phyloP scores from a whole-genome alignment of 2,888 invertebrate species.

The Bembecia ichneumoniformis region DNA sequence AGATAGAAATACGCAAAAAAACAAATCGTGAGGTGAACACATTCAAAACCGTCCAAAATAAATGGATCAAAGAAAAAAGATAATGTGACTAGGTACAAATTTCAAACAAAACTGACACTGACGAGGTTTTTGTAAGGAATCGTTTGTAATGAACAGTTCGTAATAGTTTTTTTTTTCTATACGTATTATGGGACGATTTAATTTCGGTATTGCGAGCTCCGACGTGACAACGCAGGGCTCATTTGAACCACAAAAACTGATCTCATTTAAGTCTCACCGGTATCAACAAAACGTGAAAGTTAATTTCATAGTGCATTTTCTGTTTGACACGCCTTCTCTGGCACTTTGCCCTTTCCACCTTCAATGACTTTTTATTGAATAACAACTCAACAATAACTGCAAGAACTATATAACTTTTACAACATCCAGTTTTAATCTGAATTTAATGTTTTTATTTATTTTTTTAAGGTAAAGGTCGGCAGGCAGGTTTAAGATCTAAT shows the following conservation, averaged over 20 bases:
- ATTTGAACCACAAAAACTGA: constrained; percentile 44
- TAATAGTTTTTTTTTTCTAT: constrained; percentile 18
- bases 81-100: constrained; percentile 29
- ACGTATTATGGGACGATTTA: constrained; percentile 24
- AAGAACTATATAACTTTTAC: too few species aligned
- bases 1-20: constrained; percentile 45
- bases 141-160: constrained; percentile 8
- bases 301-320: constrained; percentile 68
- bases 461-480: too few species aligned
- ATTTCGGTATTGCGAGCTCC: constrained; percentile 39
- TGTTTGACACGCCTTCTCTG: constrained; percentile 51
- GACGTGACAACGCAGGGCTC: constrained; percentile 33
- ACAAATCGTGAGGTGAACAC: constrained; percentile 48
- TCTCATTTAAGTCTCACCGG: constrained; percentile 57
- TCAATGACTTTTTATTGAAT: constrained; percentile 42
- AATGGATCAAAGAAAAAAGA: constrained; percentile 27
- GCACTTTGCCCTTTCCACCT: constrained; percentile 60
- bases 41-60: constrained; percentile 37
- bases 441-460: too few species aligned
- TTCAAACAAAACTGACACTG: constrained; percentile 16
- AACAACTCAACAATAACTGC: background rate
- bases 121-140: constrained; percentile 8
- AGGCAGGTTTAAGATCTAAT: too few species aligned
- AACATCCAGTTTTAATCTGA: too few species aligned
- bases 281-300: constrained; percentile 62